A percentile compares a stretch with the other conserved stretches of the same genome.
Conservation (phyloP, 2,113 vertebrate genomes). For the Psittacara wagleri region DNA sequence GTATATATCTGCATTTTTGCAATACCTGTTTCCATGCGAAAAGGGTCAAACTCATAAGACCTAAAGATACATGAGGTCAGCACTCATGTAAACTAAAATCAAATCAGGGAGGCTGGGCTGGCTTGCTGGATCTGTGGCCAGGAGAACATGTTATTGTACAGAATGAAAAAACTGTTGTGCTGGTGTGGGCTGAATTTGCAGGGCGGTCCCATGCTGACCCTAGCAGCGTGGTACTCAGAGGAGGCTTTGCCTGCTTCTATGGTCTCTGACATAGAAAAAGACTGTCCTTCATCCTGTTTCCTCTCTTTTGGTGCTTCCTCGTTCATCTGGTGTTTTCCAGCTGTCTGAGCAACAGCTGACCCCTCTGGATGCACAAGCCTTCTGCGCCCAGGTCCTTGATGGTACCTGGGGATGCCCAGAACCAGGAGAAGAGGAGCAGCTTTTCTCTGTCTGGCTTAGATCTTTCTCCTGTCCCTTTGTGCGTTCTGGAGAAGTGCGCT, state of each 20-base stretch:
- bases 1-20: not conserved
- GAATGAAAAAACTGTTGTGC: not conserved
- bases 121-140: not conserved
- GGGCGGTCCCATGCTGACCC: fast-evolving
- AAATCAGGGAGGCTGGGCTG: not conserved
- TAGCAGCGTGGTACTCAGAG: not conserved
- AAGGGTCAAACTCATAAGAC: not conserved
- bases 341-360: not conserved
- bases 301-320: not conserved
- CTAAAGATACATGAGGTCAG: not conserved
- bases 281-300: not conserved
- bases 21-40: not conserved
- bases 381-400: not conserved
- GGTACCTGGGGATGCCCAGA: not conserved
- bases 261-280: not conserved
- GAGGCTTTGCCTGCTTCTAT: not conserved
- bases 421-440: not conserved
- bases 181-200: not conserved
- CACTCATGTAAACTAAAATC: not conserved
- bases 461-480: not conserved
- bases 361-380: no score
- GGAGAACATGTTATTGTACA: fast-evolving
- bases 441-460: not conserved
- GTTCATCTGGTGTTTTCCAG: not conserved
- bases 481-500: not conserved